Conservation (phyloP, 2,797 vertebrate genomes). For the Artibeus jamaicensis region DNA sequence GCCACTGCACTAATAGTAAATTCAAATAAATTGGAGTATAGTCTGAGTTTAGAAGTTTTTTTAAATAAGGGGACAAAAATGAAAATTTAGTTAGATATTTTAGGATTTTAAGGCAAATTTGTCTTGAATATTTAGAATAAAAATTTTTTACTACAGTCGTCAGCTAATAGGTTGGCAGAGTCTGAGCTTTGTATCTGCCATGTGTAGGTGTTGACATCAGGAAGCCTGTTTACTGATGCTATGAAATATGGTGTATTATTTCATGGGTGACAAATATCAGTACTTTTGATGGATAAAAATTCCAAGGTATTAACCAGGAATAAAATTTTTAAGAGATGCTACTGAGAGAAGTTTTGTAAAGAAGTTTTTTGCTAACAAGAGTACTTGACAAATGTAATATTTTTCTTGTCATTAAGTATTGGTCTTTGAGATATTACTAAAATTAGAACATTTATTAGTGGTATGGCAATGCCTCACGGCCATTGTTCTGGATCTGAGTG, state of each 20-base stretch:
- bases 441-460: neutral
- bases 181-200: neutral
- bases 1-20: neutral
- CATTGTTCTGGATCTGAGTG: neutral
- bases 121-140: constrained; percentile 8
- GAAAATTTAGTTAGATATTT: neutral
- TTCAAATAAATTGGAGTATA: neutral
- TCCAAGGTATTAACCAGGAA: neutral
- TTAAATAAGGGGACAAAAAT: neutral
- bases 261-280: neutral
- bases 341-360: neutral
- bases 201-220: neutral
- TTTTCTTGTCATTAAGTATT: neutral
- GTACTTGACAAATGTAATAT: neutral
- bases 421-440: constrained; percentile 10
- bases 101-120: constrained; percentile 28
- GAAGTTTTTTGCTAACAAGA: neutral
- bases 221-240: neutral
- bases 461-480: neutral
- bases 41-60: neutral
- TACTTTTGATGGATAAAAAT: constrained; percentile 9
- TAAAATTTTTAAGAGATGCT: neutral
- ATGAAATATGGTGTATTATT: neutral
- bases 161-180: neutral
- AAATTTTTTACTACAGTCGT: neutral